Evolutionary conservation across 2,797 vertebrate species (phyloP).

Genomic region (Myiotriccus ornatus): DNA sequence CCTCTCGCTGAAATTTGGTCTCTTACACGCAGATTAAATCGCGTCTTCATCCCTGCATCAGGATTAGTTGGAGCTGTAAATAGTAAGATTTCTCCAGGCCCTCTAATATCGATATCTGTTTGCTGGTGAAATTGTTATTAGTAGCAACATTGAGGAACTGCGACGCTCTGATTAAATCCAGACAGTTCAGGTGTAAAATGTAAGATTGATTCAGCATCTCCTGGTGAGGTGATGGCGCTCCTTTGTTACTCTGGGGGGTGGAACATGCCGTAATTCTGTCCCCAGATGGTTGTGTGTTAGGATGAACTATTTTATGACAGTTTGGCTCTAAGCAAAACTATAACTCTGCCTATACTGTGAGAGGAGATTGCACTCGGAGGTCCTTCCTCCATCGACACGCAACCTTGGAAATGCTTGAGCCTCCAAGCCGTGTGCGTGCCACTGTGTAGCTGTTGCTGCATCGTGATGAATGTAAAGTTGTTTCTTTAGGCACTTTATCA

Average conservation of each 20-base stretch:
- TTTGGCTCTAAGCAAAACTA: slow-evolving; percentile 37
- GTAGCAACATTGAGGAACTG: background rate
- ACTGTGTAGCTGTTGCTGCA: background rate
- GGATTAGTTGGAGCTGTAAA: background rate
- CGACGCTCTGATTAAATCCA: slow-evolving; percentile 15
- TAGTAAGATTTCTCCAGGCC: background rate
- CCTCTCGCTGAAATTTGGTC: background rate
- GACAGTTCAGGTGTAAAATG: slow-evolving; percentile 38
- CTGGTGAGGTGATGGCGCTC: background rate
- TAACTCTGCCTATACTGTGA: background rate
- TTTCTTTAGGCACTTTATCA: background rate
- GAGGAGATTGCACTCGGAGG: background rate
- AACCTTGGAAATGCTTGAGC: background rate
- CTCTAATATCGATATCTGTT: background rate
- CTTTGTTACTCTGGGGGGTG: background rate
- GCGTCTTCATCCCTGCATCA: background rate
- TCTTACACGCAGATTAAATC: background rate
- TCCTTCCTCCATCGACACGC: background rate
- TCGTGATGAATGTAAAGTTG: background rate
- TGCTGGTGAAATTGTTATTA: slow-evolving; percentile 9
- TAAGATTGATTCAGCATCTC: slow-evolving; percentile 16
- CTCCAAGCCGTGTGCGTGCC: background rate
- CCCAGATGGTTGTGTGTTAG: background rate
- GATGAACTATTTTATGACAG: slow-evolving; percentile 22
- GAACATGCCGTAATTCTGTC: background rate